Evolutionary conservation across 2,113 vertebrate genomes (phyloP).

Genomic region (Thymallus thymallus): DNA sequence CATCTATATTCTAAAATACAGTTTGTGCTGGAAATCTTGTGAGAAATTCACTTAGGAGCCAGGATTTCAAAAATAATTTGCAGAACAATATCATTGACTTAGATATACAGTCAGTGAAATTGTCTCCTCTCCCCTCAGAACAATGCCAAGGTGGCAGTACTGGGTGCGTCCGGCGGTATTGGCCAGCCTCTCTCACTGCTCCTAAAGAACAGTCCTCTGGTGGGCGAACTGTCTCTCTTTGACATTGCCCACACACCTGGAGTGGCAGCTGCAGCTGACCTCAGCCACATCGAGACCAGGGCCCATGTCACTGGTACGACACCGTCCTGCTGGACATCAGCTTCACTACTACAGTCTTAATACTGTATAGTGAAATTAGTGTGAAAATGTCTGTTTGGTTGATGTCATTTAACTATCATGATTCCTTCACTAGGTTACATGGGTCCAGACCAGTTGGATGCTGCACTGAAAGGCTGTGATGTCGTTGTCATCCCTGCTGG

Average conservation of each 20-base stretch:
- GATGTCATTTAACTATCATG: background rate
- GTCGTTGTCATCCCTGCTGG: constrained; percentile 95
- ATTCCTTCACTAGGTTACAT: constrained; percentile 75
- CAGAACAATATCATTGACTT: too few relatives aligned
- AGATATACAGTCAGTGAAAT: background rate
- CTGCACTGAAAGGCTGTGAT: constrained; percentile 86
- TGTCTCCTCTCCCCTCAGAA: constrained; percentile 57
- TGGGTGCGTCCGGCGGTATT: constrained; percentile 94
- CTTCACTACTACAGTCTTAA: too few relatives aligned
- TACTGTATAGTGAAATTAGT: background rate
- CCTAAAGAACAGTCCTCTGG: constrained; percentile 94
- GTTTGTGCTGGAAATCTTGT: too few relatives aligned
- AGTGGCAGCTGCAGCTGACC: constrained; percentile 91
- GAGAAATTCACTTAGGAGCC: too few relatives aligned
- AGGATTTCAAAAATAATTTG: too few relatives aligned
- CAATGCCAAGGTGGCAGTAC: constrained; percentile 89
- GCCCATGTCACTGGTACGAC: constrained; percentile 84
- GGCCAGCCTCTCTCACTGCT: constrained; percentile 95
- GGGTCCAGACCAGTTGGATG: constrained; percentile 88
- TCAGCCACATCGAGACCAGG: constrained; percentile 96
- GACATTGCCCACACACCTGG: constrained; percentile 95
- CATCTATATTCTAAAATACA: too few relatives aligned
- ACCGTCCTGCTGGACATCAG: too few relatives aligned
- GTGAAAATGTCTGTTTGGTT: background rate
- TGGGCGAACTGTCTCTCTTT: constrained; percentile 87